These are phyloP conservation scores for Slavum lentiscoides DNA, from an alignment of 2,888 invertebrate species.

Conservation along the genomic window DNA sequence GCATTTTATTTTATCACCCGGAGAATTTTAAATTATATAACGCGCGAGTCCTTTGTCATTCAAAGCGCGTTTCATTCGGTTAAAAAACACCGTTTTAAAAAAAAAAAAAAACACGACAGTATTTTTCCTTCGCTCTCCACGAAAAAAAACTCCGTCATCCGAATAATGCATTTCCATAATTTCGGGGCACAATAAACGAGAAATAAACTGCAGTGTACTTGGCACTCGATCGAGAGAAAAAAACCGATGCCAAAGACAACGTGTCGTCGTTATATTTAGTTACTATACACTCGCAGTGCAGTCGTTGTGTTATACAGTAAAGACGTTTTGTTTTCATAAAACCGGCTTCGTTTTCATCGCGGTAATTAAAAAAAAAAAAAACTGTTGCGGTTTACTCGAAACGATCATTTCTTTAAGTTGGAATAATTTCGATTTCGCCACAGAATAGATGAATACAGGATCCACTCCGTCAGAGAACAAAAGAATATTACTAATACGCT, in stretches of 20 bases:
- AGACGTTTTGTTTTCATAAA: no score
- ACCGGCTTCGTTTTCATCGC: no score
- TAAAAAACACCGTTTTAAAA: constrained; percentile 24
- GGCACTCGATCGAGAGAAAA: constrained; percentile 17
- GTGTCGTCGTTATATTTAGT: constrained; percentile 5
- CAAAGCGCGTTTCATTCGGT: constrained; percentile 43
- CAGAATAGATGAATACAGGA: no score
- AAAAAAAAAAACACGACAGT: neutral
- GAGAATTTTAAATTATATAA: constrained; percentile 49
- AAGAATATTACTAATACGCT: no score
- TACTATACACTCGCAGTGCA: no score
- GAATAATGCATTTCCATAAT: constrained; percentile 39
- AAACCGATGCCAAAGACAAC: constrained; percentile 21
- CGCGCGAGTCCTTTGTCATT: constrained; percentile 37
- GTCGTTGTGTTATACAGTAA: no score
- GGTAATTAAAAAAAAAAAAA: no score
- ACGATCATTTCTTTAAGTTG: no score
- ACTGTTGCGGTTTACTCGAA: no score
- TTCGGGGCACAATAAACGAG: constrained; percentile 17
- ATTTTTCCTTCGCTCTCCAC: constrained; percentile 13
- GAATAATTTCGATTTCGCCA: no score
- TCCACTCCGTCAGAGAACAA: no score
- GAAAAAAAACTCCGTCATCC: constrained; percentile 32
- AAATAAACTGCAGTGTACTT: constrained; percentile 30
- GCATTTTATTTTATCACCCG: constrained; percentile 43